Evolutionary conservation across 2,888 invertebrate species (phyloP).

Genomic region (Eudemis profundana): DNA sequence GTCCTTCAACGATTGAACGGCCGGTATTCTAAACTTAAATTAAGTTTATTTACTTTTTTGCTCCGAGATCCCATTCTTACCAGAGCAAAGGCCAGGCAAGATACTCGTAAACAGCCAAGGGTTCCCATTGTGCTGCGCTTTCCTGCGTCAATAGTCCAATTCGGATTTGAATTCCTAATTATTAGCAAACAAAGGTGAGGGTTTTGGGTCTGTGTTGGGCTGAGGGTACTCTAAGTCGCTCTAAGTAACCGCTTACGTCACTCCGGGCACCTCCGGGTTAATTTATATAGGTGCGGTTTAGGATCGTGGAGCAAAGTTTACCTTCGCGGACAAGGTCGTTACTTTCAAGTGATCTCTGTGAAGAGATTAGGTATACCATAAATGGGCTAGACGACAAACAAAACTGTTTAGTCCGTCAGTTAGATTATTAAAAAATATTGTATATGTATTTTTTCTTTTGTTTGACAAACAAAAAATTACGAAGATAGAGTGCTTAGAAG

Average conservation of each 20-base stretch:
- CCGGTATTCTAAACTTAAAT: too few species aligned
- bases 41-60: too few species aligned
- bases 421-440: too few species aligned
- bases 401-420: too few species aligned
- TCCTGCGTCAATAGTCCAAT: conserved; percentile 21
- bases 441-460: too few species aligned
- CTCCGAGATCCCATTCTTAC: too few species aligned
- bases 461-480: too few species aligned
- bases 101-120: neutral
- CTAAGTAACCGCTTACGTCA: conserved; percentile 30
- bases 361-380: neutral
- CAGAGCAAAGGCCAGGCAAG: too few species aligned
- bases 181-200: conserved; percentile 29
- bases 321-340: conserved; percentile 14
- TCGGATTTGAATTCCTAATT: conserved; percentile 40
- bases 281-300: conserved; percentile 22
- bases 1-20: too few species aligned
- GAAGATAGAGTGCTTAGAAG: too few species aligned
- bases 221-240: conserved; percentile 8
- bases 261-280: conserved; percentile 15
- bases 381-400: too few species aligned
- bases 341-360: neutral
- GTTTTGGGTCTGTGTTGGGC: conserved; percentile 26
- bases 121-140: neutral
- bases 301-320: conserved; percentile 31